These are phyloP conservation scores for Myiozetetes cayanensis DNA, from an alignment of 2,113 vertebrate species.

Conservation along the genomic window DNA sequence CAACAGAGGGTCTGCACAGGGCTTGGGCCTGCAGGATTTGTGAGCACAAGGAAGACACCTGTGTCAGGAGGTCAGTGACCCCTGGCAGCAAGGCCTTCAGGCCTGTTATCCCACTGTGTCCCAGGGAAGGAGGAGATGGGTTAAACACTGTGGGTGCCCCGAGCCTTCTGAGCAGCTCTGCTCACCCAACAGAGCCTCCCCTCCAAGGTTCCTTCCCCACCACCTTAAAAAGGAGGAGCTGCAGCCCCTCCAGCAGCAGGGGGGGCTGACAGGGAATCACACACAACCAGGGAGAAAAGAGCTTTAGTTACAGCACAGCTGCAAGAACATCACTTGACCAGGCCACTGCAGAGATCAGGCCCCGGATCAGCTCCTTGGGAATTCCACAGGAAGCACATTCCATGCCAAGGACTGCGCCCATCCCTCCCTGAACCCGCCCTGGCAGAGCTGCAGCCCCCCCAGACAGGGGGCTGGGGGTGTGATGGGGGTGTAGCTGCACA, in stretches of 20 bases:
- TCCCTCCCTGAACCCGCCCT: background rate
- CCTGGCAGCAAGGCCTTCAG: background rate
- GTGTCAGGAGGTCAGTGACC: background rate
- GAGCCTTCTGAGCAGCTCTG: background rate
- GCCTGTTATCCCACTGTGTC: background rate
- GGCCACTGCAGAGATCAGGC: conserved; percentile 12
- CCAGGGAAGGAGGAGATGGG: fast-evolving
- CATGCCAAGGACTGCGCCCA: background rate
- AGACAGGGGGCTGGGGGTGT: background rate
- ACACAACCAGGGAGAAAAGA: background rate
- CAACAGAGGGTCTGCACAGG: background rate
- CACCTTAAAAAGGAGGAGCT: background rate
- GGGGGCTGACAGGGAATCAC: conserved; percentile 51
- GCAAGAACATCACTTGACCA: conserved; percentile 24
- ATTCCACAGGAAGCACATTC: conserved; percentile 51
- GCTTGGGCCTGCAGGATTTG: background rate
- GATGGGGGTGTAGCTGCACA: background rate
- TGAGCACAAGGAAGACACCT: background rate
- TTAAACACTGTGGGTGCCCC: background rate
- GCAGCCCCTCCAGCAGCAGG: background rate
- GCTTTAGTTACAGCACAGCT: conserved; percentile 49
- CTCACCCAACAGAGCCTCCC: background rate
- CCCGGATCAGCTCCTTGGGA: conserved; percentile 48
- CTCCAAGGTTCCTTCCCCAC: background rate
- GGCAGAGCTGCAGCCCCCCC: background rate